A percentile compares a stretch with the other conserved stretches of the same genome.
phyloP scores from a whole-genome alignment of 2,113 vertebrate genomes.

The Copsychus sechellarum region DNA sequence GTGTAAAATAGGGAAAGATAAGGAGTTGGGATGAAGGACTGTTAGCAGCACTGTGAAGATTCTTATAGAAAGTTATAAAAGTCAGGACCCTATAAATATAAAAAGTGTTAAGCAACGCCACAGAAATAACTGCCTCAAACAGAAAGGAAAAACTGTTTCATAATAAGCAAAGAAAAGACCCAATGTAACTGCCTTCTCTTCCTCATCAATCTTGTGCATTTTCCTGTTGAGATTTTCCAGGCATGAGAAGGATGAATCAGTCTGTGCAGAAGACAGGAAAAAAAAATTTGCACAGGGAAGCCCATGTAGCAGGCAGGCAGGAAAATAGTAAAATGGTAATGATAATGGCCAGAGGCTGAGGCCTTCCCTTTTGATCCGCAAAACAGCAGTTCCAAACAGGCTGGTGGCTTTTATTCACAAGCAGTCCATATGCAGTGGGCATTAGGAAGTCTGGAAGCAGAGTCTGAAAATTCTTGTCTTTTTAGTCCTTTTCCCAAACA shows the following conservation, averaged over 20 bases:
- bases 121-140: neutral
- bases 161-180: neutral
- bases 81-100: neutral
- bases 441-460: neutral
- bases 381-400: neutral
- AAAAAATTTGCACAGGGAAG: constrained; percentile 33
- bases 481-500: neutral
- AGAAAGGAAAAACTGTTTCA: neutral
- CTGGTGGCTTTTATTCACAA: neutral
- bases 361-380: constrained; percentile 36
- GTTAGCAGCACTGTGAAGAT: neutral
- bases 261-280: neutral
- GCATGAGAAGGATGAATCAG: neutral
- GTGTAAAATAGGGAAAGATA: neutral
- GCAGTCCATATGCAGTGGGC: neutral
- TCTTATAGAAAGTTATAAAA: neutral
- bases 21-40: neutral
- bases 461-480: neutral
- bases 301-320: constrained; percentile 47
- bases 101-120: neutral
- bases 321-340: constrained; percentile 43
- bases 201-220: neutral
- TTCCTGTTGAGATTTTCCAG: constrained; percentile 9
- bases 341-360: constrained; percentile 22
- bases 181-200: neutral